Evolutionary conservation across 2,797 vertebrate species (phyloP), one percentile per base, ranked within the genome.

Genomic region (Lycodopsis pacificus): DNA sequence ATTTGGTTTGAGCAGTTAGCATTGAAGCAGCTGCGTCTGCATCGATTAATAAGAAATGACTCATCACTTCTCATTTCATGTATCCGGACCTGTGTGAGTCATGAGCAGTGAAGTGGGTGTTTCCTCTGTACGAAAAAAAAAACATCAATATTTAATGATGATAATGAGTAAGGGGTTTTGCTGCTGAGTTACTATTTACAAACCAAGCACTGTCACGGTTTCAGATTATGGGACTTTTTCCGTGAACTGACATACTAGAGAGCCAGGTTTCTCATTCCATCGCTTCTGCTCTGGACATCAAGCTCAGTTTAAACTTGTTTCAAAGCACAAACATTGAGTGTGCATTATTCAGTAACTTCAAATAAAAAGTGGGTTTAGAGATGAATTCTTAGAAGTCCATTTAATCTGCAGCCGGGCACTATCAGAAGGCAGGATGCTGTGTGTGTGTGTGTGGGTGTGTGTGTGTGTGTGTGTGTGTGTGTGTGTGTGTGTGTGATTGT

Each of bases 1-100:
- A 86, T 90, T 85, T 65, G 61, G 51, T 79, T 71, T 27, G 48
- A 62, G 38, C 76, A 30, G 68, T 75, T 79, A 58, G 49, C 65
- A 53, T 65, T 44, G 54, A 53, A 76, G 74, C 81, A 74, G 74
- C 76, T 71, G 51, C 53, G 86, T 71, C 75, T 86, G 72, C 75
- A 82, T 79, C 38, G 25, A 78, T 89, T 80, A 80, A 82, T 44
- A 62, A 76, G 58, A 80, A 80, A 88, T 93, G 86, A 93, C 83
- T 93, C 93, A 93, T 89, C 77, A 56, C 46, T 67, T 77, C 67
- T 79, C 73, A 30, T 74, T 73, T 61, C 63, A 74, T 69, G 76
- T 53, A 70, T 79, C 65, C 70, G 4, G 3, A 73, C 71, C 49
- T 65, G 32, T 56, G 59, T 85, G 81, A 89, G 82, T 91, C 81